phyloP scores from a whole-genome alignment of 2,113 vertebrate genomes.

The Smithornis capensis region DNA sequence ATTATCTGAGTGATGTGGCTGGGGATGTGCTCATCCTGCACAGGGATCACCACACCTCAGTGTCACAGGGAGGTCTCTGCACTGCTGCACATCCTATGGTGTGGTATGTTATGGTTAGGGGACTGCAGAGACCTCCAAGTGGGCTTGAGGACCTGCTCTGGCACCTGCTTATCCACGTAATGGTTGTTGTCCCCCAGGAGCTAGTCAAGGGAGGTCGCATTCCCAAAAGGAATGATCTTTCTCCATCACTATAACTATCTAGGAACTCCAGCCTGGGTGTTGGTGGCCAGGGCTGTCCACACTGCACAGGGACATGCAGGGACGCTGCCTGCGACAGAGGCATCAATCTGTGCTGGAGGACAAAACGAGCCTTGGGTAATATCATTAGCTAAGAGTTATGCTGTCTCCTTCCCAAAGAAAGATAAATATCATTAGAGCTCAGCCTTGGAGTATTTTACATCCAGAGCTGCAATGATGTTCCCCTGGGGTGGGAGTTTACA shows the following conservation, averaged over 20 bases:
- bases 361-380: not conserved
- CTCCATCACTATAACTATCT: fast-evolving
- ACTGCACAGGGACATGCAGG: fast-evolving
- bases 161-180: fast-evolving
- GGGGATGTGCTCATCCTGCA: fast-evolving
- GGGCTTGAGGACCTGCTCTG: fast-evolving
- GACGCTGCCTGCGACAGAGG: not conserved
- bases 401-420: not conserved
- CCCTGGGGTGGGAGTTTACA: not conserved
- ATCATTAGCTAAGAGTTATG: not conserved
- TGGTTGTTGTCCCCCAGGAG: not conserved
- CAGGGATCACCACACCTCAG: too few species aligned
- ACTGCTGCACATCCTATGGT: not conserved
- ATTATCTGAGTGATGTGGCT: fast-evolving
- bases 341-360: not conserved
- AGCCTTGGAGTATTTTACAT: not conserved
- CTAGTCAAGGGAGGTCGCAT: not conserved
- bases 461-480: not conserved
- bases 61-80: not conserved
- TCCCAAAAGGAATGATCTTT: not conserved
- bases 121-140: not conserved
- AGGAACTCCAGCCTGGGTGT: not conserved
- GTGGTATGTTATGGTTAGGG: not conserved
- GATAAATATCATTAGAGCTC: not conserved
- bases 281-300: not conserved